A percentile compares a stretch with the other conserved stretches of the same genome.
These are phyloP conservation scores for Drosophila rellima DNA, from an alignment of 2,888 invertebrate genomes.

Conservation along the genomic window DNA sequence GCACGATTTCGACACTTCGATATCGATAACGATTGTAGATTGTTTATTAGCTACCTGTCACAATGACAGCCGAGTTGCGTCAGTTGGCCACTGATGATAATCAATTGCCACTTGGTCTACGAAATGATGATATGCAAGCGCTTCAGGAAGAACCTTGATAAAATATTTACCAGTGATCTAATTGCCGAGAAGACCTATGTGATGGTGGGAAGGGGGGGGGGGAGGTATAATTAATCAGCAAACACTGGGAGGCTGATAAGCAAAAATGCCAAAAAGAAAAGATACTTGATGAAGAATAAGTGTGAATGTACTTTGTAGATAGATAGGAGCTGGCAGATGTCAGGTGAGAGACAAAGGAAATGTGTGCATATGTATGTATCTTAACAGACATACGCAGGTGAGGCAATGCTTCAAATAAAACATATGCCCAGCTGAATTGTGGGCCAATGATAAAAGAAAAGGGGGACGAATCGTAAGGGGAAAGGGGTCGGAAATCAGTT, in stretches of 20 bases:
- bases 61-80: constrained; percentile 20
- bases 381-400: constrained; percentile 10
- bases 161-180: constrained; percentile 41
- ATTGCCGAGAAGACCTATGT: constrained; percentile 19
- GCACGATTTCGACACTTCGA: constrained; percentile 30
- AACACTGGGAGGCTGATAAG: constrained; percentile 39
- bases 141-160: constrained; percentile 35
- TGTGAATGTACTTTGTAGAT: constrained; percentile 18
- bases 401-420: constrained; percentile 19
- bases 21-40: constrained; percentile 19
- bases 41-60: constrained; percentile 6
- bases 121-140: constrained; percentile 26
- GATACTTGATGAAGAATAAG: constrained; percentile 11
- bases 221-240: constrained; percentile 40
- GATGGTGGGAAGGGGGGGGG: neutral
- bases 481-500: constrained; percentile 23
- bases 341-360: neutral
- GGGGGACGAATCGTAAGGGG: neutral
- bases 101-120: constrained; percentile 13
- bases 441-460: neutral
- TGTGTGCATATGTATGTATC: too few relatives aligned
- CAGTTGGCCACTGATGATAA: constrained; percentile 25
- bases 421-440: constrained; percentile 18
- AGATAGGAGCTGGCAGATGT: constrained; percentile 13
- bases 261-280: constrained; percentile 11